Percentiles rank a stretch among this genome's conserved stretches.
These are phyloP conservation scores for Mycetomoellerius zeteki DNA, from an alignment of 1,140 invertebrate genomes.

Conservation along the genomic window DNA sequence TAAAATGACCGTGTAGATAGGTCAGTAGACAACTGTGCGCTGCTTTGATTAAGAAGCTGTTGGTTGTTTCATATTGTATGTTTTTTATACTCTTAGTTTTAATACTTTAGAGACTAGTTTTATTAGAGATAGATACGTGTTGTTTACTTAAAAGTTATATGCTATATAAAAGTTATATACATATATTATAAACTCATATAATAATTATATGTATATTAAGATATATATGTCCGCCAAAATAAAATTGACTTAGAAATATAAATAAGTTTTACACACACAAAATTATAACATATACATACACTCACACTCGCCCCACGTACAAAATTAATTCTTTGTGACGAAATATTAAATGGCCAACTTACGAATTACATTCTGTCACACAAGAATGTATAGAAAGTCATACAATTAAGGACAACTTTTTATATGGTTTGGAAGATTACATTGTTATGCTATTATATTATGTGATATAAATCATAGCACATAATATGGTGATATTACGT, in stretches of 20 bases:
- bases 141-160: constrained; percentile 28
- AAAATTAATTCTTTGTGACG: constrained; percentile 13
- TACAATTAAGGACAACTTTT: not conserved
- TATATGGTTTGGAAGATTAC: not conserved
- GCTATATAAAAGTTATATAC: not conserved
- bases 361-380: constrained; percentile 1
- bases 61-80: constrained; percentile 21
- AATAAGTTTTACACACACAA: constrained; percentile 5
- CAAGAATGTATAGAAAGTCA: not conserved
- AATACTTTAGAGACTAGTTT: constrained; percentile 42
- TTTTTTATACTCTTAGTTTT: constrained; percentile 35
- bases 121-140: constrained; percentile 16
- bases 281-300: constrained; percentile 11
- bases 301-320: not conserved
- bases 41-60: constrained; percentile 16
- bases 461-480: not conserved
- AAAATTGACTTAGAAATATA: constrained; percentile 17
- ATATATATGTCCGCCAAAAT: constrained; percentile 26
- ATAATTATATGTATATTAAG: constrained; percentile 27
- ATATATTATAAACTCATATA: constrained; percentile 20
- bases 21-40: not conserved
- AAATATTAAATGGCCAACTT: constrained; percentile 42
- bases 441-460: not conserved
- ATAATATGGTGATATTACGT: not conserved
- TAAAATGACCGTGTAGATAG: constrained; percentile 7